These are phyloP conservation scores for Mimumesa dahlbomi DNA, from an alignment of 2,888 invertebrate genomes.

Conservation along the genomic window DNA sequence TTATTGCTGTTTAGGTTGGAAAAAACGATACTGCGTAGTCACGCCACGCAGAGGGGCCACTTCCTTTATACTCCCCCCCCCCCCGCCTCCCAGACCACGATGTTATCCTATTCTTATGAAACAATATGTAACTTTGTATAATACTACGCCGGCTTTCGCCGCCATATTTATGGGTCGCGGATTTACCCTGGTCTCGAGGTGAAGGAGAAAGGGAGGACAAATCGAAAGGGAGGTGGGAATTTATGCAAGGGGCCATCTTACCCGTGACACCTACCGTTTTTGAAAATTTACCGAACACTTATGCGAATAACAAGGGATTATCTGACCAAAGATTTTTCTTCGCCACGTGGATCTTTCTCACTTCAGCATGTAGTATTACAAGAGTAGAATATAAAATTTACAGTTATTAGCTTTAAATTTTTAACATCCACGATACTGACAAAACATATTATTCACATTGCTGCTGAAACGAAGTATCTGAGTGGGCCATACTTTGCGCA, in stretches of 20 bases:
- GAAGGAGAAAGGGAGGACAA: slow-evolving; percentile 44
- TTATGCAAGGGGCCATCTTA: slow-evolving; percentile 59
- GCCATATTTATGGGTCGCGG: slow-evolving; percentile 69
- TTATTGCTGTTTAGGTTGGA: slow-evolving; percentile 55
- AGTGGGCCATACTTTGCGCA: too few relatives aligned
- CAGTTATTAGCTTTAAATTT: too few relatives aligned
- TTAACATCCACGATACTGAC: too few relatives aligned
- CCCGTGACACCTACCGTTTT: slow-evolving; percentile 10
- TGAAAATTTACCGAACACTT: slow-evolving; percentile 37
- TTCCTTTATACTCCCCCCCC: not conserved
- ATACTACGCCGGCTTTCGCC: slow-evolving; percentile 34
- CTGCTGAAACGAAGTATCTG: too few relatives aligned
- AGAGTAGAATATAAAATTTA: too few relatives aligned
- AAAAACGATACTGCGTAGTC: slow-evolving; percentile 48
- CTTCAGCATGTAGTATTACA: not conserved
- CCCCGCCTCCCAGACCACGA: slow-evolving; percentile 10
- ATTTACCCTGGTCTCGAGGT: slow-evolving; percentile 64
- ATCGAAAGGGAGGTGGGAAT: slow-evolving; percentile 58
- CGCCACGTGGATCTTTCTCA: too few relatives aligned
- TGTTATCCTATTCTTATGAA: slow-evolving; percentile 33
- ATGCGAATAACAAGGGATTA: not conserved
- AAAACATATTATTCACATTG: too few relatives aligned
- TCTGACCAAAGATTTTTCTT: slow-evolving; percentile 3
- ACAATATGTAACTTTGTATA: slow-evolving; percentile 56
- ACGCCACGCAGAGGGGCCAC: slow-evolving; percentile 35